phyloP scores from a whole-genome alignment of 2,888 invertebrate genomes.

The Cephus pulcher region DNA sequence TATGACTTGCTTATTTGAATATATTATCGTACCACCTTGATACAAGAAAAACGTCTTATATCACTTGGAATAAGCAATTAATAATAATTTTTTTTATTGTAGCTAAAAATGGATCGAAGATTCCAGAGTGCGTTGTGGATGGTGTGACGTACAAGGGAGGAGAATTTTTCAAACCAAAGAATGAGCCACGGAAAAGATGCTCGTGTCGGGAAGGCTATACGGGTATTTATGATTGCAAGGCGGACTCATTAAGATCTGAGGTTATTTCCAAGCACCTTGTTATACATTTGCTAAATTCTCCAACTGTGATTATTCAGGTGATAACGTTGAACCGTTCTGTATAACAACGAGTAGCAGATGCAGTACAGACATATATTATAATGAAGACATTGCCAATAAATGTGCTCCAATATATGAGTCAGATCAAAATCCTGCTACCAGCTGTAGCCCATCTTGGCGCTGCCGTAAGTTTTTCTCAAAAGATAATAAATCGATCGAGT shows the following conservation, averaged over 20 bases:
- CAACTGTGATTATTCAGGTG: constrained; percentile 29
- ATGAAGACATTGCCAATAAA: constrained; percentile 26
- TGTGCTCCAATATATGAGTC: constrained; percentile 47
- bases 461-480: constrained; percentile 49
- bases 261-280: too few relatives aligned
- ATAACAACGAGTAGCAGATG: constrained; percentile 32
- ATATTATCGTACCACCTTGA: background rate
- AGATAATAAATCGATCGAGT: background rate
- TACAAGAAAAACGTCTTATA: background rate
- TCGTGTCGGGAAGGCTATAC: constrained; percentile 38
- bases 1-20: background rate
- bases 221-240: constrained; percentile 23
- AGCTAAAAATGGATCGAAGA: constrained; percentile 39
- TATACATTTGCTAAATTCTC: background rate
- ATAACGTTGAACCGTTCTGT: constrained; percentile 51
- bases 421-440: constrained; percentile 29
- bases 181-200: constrained; percentile 39
- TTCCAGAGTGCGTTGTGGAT: constrained; percentile 44
- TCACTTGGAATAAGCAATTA: background rate
- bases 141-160: constrained; percentile 49
- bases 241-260: too few relatives aligned
- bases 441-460: constrained; percentile 39
- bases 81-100: background rate
- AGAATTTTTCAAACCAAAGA: constrained; percentile 37
- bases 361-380: constrained; percentile 27